Evolutionary conservation across 2,888 invertebrate species (phyloP).

Genomic region (Glyphotaelius pellucidus): DNA sequence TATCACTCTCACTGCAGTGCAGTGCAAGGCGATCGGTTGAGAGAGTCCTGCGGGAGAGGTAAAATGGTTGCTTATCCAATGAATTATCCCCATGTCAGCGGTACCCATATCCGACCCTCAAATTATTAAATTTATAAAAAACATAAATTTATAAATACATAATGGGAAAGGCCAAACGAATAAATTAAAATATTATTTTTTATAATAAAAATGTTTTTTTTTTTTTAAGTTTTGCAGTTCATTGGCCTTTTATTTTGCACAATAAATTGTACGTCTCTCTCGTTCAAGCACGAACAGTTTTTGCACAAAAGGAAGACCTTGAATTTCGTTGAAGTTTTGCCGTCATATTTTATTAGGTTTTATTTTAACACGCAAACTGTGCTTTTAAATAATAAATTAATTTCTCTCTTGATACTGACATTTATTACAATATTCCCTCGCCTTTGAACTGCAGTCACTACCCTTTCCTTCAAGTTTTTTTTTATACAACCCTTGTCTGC

Average conservation of each 20-base stretch:
- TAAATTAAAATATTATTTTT: neutral
- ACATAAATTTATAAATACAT: too few relatives aligned
- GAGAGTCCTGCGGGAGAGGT: too few relatives aligned
- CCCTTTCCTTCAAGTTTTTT: neutral
- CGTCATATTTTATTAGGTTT: neutral
- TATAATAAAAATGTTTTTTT: neutral
- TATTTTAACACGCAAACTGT: neutral
- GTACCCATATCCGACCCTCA: too few relatives aligned
- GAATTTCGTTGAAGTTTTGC: neutral
- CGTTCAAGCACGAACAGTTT: neutral
- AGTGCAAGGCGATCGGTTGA: too few relatives aligned
- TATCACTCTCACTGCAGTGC: too few relatives aligned
- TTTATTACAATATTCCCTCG: neutral
- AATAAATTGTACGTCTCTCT: neutral
- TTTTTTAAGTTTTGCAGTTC: neutral
- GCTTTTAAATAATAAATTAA: neutral
- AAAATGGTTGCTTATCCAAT: too few relatives aligned
- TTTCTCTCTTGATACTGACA: neutral
- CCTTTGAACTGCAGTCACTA: neutral
- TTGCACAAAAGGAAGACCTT: neutral
- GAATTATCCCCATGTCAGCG: too few relatives aligned
- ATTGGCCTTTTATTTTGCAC: neutral
- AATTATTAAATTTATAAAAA: too few relatives aligned
- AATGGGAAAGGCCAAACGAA: neutral
- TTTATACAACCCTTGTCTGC: neutral